Conservation (phyloP, 2,888 invertebrate species). For the Dynastes hyllus region DNA sequence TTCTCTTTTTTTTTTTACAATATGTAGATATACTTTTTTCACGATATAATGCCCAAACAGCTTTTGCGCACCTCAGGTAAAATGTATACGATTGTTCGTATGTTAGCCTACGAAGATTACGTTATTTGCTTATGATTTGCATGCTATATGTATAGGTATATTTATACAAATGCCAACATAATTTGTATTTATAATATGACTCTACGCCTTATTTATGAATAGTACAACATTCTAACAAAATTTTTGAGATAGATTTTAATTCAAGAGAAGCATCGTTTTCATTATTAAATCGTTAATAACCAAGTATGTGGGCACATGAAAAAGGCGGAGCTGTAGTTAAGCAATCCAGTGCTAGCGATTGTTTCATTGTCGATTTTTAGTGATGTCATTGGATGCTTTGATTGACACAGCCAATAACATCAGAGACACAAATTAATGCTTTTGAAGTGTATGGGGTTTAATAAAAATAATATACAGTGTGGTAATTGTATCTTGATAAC, state of each 20-base stretch:
- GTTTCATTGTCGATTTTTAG: too few relatives aligned
- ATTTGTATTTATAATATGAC: constrained; percentile 29
- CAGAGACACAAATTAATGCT: too few relatives aligned
- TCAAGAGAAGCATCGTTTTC: not conserved
- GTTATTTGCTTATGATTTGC: constrained; percentile 39
- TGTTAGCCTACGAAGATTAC: constrained; percentile 5
- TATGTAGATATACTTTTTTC: constrained; percentile 7
- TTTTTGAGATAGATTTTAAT: too few relatives aligned
- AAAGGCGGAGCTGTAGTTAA: too few relatives aligned
- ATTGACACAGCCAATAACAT: too few relatives aligned
- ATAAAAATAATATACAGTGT: too few relatives aligned
- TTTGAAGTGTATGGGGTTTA: too few relatives aligned
- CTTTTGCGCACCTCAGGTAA: not conserved
- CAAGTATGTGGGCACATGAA: not conserved
- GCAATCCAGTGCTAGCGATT: too few relatives aligned
- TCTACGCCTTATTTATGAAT: not conserved
- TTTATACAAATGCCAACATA: not conserved
- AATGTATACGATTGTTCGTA: constrained; percentile 17
- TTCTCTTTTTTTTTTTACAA: not conserved
- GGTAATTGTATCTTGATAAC: too few relatives aligned
- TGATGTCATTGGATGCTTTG: too few relatives aligned
- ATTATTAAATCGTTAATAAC: not conserved
- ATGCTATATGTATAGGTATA: constrained; percentile 18
- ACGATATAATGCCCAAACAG: not conserved
- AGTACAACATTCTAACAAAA: too few relatives aligned